Evolutionary conservation across 2,888 invertebrate species (phyloP).

Genomic region (Blomia tropicalis): DNA sequence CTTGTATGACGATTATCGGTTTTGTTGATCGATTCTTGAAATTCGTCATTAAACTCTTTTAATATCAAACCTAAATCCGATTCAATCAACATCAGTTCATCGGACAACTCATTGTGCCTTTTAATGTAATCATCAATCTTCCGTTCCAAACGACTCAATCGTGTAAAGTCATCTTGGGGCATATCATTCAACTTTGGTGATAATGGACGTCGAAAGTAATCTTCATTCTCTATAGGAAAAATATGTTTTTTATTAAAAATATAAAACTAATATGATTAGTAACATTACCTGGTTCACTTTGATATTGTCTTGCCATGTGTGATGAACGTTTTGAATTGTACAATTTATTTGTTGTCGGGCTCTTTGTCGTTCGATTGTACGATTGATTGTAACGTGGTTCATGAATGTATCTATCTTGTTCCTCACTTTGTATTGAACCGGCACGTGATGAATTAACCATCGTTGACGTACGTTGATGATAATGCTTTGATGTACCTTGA

Average conservation of each 20-base stretch:
- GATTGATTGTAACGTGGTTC: too few species aligned
- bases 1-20: background rate
- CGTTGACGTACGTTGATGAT: background rate
- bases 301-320: background rate
- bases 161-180: conserved; percentile 6
- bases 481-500: background rate
- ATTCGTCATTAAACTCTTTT: conserved; percentile 10
- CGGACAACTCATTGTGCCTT: background rate
- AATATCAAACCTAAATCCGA: background rate
- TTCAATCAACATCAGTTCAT: background rate
- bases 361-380: too few species aligned
- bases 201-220: background rate
- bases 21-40: background rate
- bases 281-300: background rate
- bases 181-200: background rate
- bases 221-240: background rate
- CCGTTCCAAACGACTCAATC: background rate
- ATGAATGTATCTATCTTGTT: too few species aligned
- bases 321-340: background rate
- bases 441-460: too few species aligned
- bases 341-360: background rate
- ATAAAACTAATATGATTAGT: background rate
- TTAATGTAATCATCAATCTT: conserved; percentile 6
- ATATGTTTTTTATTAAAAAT: too few species aligned
- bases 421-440: too few species aligned